Base-by-base conservation (phyloP, 2,797 vertebrate species). In the Dicrostonyx torquatus region DNA sequence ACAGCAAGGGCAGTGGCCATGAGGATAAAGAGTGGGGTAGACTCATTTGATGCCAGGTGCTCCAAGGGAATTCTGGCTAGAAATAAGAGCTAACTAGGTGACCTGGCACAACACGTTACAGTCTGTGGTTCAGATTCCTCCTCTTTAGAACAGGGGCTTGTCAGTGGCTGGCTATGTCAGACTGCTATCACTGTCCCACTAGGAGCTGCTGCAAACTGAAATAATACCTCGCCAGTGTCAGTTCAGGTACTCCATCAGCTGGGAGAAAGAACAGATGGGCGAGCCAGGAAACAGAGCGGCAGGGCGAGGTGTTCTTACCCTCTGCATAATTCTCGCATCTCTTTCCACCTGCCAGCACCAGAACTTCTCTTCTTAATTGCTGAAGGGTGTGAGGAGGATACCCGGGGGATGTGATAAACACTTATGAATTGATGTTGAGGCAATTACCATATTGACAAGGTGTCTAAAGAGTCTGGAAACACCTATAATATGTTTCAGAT, bases 231-330 rank as follows among this genome's bases (percentile, higher is more conserved):
- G 64, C 29, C 0, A 1, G 5, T 22, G 29, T 50, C 68, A 70
- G 48, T 34, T 37, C 29, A 43, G 40, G 40, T 62, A 26, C 43
- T 29, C 12, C 6, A 4, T 50, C 7, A 48, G 37, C 53, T 22
- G 0, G 17, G 40, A 90, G 84, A 73, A 82, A 93, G 83, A 82
- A 78, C 18, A 77, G 77, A 73, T 45, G 22, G 72, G 55, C 5
- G 55, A 37, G 45, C 50, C 31, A 62, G 20, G 10, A 76, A 24
- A 15, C 14, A 68, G 37, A 14, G 43, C 18, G 34, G 3, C 6
- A 62, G 22, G 68, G 34, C 15, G 1, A 75, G 8, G 0, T 17
- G 55, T 37, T 76, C 22, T n/a, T 55, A 60, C 34, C 84, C 31
- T 34, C 26, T 77, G 85, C 10, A 13, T 80, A 48, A 84, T 91